Evolutionary conservation across 2,888 invertebrate genomes (phyloP).

Genomic region (Reticulitermes lucifugus): DNA sequence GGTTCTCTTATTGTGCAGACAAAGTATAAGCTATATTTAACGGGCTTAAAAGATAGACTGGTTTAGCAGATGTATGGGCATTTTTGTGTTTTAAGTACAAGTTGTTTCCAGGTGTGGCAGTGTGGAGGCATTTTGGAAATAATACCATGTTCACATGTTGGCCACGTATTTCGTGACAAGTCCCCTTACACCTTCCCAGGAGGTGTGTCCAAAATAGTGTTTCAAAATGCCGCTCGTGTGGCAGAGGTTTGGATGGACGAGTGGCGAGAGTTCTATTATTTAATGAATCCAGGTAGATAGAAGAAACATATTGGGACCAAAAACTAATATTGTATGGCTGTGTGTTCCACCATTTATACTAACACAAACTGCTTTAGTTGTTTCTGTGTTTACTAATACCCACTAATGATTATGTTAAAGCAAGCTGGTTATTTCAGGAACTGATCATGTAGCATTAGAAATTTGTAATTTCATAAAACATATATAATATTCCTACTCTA

Average conservation of each 20-base stretch:
- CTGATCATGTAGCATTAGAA: conserved; percentile 21
- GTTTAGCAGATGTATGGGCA: conserved; percentile 11
- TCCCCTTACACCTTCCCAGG: conserved; percentile 99
- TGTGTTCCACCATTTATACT: not conserved
- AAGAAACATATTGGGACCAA: conserved; percentile 27
- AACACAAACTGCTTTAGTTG: conserved; percentile 25
- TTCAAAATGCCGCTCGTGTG: conserved; percentile 98
- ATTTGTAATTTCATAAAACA: not conserved
- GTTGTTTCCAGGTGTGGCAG: conserved; percentile 87
- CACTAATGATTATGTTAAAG: conserved; percentile 20
- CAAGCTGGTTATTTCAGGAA: not conserved
- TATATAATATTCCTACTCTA: too few species aligned
- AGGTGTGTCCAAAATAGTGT: conserved; percentile 95
- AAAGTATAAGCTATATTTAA: too few species aligned
- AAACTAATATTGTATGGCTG: conserved; percentile 36
- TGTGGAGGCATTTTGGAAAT: conserved; percentile 96
- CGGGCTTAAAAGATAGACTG: too few species aligned
- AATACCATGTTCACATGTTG: conserved; percentile 95
- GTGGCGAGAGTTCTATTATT: conserved; percentile 99
- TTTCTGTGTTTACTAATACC: conserved; percentile 29
- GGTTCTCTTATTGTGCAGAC: too few species aligned
- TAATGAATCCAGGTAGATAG: conserved; percentile 93
- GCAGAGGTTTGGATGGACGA: conserved; percentile 99
- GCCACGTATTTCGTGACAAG: conserved; percentile 98
- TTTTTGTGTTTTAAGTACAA: conserved; percentile 40